Base-by-base conservation (phyloP, 2,797 vertebrate species). In the Anas bernieri region DNA sequence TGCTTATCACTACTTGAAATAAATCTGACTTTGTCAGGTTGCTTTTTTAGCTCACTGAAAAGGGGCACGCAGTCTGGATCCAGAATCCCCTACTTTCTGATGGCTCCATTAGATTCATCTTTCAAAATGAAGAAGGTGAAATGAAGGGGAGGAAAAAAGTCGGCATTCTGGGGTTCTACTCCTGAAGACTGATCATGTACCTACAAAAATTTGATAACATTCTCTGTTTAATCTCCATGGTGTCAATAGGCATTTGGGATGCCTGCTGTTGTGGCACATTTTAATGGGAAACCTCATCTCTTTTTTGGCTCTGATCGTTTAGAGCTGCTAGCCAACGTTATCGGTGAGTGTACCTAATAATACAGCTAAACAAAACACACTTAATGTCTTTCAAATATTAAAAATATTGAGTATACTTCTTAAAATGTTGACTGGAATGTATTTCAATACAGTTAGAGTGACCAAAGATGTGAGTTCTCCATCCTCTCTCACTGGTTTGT, bases 281-380 rank as follows among this genome's bases (percentile, higher is more conserved):
- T 98, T 31, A 79, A 98, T 13, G 98, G 97, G 31, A 86, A 98
- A 79, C 93, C 97, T 17, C 97, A 99, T 79, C 91, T 98, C 91
- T 98, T 99, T 86, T 99, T 99, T 95, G 99, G 99, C 70, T 99
- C 98, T 4, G 99, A 99, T 97, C 98, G 99, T 82, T 98, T 99
- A 96, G 99, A 99, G 96, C 90, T 99, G 81, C 98, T 99, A 93
- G 98, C 98, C 12, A 84, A 97, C 23, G 61, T 98, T 75, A 98
- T 99, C 46, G 99, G 99, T 99, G 96, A 99, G 98, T 97, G 84
- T 54, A 2, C 7, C 33, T 69, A 48, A 28, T 54, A 7, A 74
- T 41, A 73, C 12, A 63, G 45, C 50, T 66, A 39, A 62, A 48
- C 17, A 33, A 55, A 96, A 73, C 17, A 33, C 28, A 31, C 22